A percentile compares a stretch with the other conserved stretches of the same genome.
Evolutionary conservation across 2,113 vertebrate genomes (phyloP).

Genomic region (Suricata suricatta): DNA sequence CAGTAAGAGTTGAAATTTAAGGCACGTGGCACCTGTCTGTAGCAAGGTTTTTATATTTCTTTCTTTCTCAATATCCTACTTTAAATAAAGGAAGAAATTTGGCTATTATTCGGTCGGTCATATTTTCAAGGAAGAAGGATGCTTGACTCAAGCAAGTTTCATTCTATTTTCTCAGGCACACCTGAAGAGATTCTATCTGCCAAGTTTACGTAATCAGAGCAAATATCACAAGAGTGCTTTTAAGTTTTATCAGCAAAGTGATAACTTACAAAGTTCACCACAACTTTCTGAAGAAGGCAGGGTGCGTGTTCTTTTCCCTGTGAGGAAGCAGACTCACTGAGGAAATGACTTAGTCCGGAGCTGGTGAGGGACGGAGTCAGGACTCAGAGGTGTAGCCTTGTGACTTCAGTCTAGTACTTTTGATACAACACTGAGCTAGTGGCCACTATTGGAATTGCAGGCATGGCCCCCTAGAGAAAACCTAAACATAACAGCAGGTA

Average conservation of each 20-base stretch:
- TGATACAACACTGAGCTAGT: not conserved
- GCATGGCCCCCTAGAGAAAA: not conserved
- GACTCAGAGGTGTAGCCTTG: not conserved
- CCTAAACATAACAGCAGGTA: not conserved
- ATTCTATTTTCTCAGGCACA: not conserved
- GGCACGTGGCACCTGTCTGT: not conserved
- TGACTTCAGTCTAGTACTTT: not conserved
- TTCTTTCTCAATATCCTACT: not conserved
- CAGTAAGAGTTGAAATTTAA: not conserved
- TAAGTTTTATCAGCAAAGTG: not conserved
- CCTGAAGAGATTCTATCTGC: not conserved
- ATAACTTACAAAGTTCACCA: not conserved
- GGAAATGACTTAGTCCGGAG: not conserved
- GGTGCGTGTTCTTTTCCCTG: not conserved
- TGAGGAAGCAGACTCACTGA: not conserved
- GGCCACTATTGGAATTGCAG: not conserved
- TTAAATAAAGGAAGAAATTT: slow-evolving; percentile 14
- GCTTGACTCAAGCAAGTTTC: not conserved
- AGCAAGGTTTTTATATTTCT: not conserved
- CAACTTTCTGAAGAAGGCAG: not conserved
- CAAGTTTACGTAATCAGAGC: not conserved
- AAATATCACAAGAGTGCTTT: not conserved
- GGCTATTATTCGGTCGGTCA: not conserved
- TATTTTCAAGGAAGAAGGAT: slow-evolving; percentile 10
- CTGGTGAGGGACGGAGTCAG: not conserved